Percentiles rank a stretch among this genome's conserved stretches.
These are phyloP conservation scores for Lagopus muta DNA, from an alignment of 2,113 vertebrate genomes.

Conservation along the genomic window DNA sequence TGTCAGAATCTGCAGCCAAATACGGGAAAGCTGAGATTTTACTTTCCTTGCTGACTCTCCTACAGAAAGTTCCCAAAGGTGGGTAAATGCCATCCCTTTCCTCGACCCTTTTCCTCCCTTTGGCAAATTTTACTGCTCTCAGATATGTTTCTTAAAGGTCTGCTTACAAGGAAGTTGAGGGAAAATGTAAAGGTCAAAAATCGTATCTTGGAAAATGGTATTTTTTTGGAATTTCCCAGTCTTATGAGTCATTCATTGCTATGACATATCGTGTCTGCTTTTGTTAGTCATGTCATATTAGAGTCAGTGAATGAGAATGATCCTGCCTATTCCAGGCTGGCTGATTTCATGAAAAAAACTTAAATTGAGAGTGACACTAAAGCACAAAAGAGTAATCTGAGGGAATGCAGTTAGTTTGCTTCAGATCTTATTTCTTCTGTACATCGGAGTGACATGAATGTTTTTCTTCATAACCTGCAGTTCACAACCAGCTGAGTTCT, in stretches of 20 bases:
- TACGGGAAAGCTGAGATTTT: not conserved
- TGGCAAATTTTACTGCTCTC: not conserved
- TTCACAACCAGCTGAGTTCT: slow-evolving; percentile 55
- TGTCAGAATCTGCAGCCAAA: not conserved
- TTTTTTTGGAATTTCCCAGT: slow-evolving; percentile 32
- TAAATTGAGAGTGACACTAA: slow-evolving; percentile 68
- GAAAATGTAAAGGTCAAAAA: slow-evolving; percentile 54
- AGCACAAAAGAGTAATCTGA: slow-evolving; percentile 69
- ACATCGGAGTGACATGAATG: slow-evolving; percentile 40
- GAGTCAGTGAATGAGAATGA: slow-evolving; percentile 56
- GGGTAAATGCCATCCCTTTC: not conserved
- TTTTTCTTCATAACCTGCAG: slow-evolving; percentile 63
- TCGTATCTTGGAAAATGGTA: not conserved
- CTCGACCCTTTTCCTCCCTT: not conserved
- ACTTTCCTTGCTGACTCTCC: not conserved
- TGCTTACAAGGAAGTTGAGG: not conserved
- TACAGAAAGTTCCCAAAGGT: not conserved
- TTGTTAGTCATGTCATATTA: slow-evolving; percentile 71
- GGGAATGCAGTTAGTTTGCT: slow-evolving; percentile 63
- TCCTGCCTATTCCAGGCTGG: slow-evolving; percentile 36
- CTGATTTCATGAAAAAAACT: slow-evolving; percentile 15
- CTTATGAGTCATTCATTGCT: slow-evolving; percentile 70
- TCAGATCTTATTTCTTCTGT: slow-evolving; percentile 64
- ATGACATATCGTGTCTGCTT: slow-evolving; percentile 70
- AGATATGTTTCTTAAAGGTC: not conserved